A percentile compares a stretch with the other conserved stretches of the same genome.
phyloP scores from a whole-genome alignment of 2,888 invertebrate genomes.

The Drosophila meridionalis region DNA sequence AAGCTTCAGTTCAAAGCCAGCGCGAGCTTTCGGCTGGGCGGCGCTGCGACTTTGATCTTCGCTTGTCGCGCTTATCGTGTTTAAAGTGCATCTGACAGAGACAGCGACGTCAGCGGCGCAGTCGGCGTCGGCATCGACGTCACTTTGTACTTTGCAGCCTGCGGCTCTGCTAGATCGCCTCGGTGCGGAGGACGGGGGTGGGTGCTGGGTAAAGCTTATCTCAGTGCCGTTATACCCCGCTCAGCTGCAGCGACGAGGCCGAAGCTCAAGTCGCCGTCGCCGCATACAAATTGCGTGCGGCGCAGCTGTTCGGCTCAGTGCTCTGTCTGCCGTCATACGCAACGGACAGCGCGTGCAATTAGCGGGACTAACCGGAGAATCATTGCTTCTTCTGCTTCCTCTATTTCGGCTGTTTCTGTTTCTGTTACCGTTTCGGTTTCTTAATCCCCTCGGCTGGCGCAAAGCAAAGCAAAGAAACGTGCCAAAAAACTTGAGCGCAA shows the following conservation, averaged over 20 bases:
- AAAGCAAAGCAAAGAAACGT: constrained; percentile 30
- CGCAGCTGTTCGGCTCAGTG: constrained; percentile 72
- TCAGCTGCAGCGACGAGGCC: constrained; percentile 34
- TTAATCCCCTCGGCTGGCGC: constrained; percentile 19
- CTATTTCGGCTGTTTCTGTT: not conserved
- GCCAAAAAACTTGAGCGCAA: constrained; percentile 46
- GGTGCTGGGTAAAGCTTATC: constrained; percentile 36
- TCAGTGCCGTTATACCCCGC: constrained; percentile 43
- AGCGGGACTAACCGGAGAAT: constrained; percentile 14
- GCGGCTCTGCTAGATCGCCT: not conserved
- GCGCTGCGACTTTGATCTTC: constrained; percentile 54
- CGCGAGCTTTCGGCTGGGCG: constrained; percentile 23
- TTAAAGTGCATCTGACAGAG: constrained; percentile 11
- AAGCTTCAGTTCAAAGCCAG: constrained; percentile 12
- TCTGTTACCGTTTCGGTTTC: not conserved
- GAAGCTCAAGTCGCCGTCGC: constrained; percentile 44
- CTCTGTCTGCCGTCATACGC: constrained; percentile 59
- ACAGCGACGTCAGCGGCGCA: not conserved
- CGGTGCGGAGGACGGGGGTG: not conserved
- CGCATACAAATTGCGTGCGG: constrained; percentile 71
- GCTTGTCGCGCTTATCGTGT: constrained; percentile 37
- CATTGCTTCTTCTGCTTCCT: not conserved
- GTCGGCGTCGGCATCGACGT: not conserved
- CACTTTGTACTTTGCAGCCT: constrained; percentile 64
- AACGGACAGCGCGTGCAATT: constrained; percentile 18